Percentiles rank a stretch among this genome's conserved stretches.
phyloP scores from a whole-genome alignment of 2,113 vertebrate genomes.

The Electrona antarctica region DNA sequence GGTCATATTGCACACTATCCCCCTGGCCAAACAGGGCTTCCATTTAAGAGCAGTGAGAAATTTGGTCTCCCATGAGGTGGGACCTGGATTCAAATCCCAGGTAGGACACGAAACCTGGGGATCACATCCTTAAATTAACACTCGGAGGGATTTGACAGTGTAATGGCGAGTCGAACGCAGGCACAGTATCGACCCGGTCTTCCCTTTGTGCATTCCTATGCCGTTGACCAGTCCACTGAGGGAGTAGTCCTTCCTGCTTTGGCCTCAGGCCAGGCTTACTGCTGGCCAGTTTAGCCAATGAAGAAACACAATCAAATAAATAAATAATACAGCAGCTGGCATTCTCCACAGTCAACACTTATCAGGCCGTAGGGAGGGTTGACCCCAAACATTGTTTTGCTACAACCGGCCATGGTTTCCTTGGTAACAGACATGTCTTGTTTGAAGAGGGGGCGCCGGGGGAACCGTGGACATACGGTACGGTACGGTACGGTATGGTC shows the following conservation, averaged over 20 bases:
- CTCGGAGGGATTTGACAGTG: constrained; percentile 13
- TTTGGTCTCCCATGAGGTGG: neutral
- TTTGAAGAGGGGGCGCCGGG: constrained; percentile 68
- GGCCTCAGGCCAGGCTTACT: constrained; percentile 74
- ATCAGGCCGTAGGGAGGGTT: constrained; percentile 69
- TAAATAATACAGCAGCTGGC: constrained; percentile 71
- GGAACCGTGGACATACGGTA: constrained; percentile 47
- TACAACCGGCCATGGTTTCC: constrained; percentile 71
- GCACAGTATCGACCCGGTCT: constrained; percentile 70
- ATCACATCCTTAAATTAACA: too few relatives aligned
- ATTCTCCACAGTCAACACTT: constrained; percentile 78
- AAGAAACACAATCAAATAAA: constrained; percentile 73
- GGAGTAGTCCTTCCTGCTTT: constrained; percentile 72
- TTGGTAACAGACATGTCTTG: constrained; percentile 77
- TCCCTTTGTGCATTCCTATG: constrained; percentile 59
- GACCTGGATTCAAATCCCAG: too few relatives aligned
- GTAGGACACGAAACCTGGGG: neutral
- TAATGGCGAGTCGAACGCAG: constrained; percentile 61
- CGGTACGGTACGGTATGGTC: too few relatives aligned
- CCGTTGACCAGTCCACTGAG: constrained; percentile 66
- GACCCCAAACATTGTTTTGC: constrained; percentile 75
- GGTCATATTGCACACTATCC: too few relatives aligned
- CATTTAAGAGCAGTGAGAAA: too few relatives aligned
- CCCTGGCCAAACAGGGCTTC: too few relatives aligned
- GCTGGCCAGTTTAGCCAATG: constrained; percentile 66